Percentiles rank a stretch among this genome's conserved stretches.
These are phyloP conservation scores for Brassicogethes aeneus DNA, from an alignment of 2,888 invertebrate genomes.

Conservation along the genomic window DNA sequence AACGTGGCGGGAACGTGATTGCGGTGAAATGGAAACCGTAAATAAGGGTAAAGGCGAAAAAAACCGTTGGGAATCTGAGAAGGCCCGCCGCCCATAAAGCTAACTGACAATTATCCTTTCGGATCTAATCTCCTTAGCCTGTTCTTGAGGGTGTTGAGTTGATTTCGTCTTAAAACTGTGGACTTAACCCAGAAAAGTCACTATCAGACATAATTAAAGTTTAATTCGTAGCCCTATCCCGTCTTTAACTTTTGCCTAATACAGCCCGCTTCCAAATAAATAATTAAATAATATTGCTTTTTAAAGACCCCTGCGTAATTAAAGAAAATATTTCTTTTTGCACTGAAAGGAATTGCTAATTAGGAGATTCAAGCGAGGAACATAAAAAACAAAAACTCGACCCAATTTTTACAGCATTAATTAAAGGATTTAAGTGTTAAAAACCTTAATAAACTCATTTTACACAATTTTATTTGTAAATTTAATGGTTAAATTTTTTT, in stretches of 20 bases:
- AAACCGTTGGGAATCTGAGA: slow-evolving; percentile 19
- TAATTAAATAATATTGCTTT: neutral
- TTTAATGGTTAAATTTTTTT: too few species aligned
- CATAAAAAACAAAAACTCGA: too few species aligned
- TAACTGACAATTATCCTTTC: slow-evolving; percentile 28
- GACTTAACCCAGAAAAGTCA: neutral
- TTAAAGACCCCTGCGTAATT: too few species aligned
- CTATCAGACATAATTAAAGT: neutral
- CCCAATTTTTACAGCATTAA: too few species aligned
- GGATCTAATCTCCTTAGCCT: slow-evolving; percentile 15
- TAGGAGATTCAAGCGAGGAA: too few species aligned
- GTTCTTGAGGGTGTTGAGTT: slow-evolving; percentile 7
- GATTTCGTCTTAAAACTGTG: slow-evolving; percentile 6
- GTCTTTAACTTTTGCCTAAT: neutral
- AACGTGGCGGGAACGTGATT: slow-evolving; percentile 22
- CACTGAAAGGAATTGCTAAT: too few species aligned
- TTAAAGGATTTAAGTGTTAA: too few species aligned
- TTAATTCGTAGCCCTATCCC: neutral
- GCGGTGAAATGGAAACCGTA: slow-evolving; percentile 19
- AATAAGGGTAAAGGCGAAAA: slow-evolving; percentile 10
- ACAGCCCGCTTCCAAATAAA: neutral
- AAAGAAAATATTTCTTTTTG: too few species aligned
- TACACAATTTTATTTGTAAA: too few species aligned
- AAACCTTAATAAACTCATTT: too few species aligned
- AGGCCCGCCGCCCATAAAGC: slow-evolving; percentile 25